Conservation (phyloP, 2,113 vertebrate species). For the Neolamprologus tretocephalus region DNA sequence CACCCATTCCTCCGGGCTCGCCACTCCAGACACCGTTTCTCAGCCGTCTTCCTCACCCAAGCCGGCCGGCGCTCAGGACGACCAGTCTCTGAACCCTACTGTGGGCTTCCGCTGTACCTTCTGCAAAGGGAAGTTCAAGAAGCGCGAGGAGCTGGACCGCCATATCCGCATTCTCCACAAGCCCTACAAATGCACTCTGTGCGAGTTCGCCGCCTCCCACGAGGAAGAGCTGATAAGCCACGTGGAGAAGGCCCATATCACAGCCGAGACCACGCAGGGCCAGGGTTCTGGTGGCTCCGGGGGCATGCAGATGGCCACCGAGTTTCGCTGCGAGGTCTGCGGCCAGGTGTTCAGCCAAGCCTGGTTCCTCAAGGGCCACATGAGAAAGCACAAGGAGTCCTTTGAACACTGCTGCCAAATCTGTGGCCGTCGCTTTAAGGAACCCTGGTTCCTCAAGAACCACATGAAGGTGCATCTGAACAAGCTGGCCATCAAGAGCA, state of each 20-base stretch:
- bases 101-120: slow-evolving; percentile 95
- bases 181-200: slow-evolving; percentile 97
- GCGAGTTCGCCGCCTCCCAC: slow-evolving; percentile 93
- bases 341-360: slow-evolving; percentile 98
- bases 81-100: slow-evolving; percentile 74
- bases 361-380: slow-evolving; percentile 99
- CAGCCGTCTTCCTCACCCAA: slow-evolving; percentile 87
- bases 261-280: slow-evolving; percentile 88
- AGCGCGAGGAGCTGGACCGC: slow-evolving; percentile 92
- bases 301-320: slow-evolving; percentile 80
- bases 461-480: slow-evolving; percentile 99
- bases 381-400: slow-evolving; percentile 99
- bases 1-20: slow-evolving; percentile 76
- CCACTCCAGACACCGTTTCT: slow-evolving; percentile 76
- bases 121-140: slow-evolving; percentile 99
- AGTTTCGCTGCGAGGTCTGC: slow-evolving; percentile 96
- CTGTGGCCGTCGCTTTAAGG: slow-evolving; percentile 95
- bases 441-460: slow-evolving; percentile 99
- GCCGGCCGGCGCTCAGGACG: slow-evolving; percentile 79
- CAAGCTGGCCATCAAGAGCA: slow-evolving; percentile 93
- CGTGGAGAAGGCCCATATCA: slow-evolving; percentile 98
- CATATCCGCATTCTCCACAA: slow-evolving; percentile 98
- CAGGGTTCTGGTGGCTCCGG: slow-evolving; percentile 76
- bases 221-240: slow-evolving; percentile 97
- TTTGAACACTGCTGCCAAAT: slow-evolving; percentile 99